phyloP scores from a whole-genome alignment of 2,797 vertebrate genomes.

The Vespertilio murinus region DNA sequence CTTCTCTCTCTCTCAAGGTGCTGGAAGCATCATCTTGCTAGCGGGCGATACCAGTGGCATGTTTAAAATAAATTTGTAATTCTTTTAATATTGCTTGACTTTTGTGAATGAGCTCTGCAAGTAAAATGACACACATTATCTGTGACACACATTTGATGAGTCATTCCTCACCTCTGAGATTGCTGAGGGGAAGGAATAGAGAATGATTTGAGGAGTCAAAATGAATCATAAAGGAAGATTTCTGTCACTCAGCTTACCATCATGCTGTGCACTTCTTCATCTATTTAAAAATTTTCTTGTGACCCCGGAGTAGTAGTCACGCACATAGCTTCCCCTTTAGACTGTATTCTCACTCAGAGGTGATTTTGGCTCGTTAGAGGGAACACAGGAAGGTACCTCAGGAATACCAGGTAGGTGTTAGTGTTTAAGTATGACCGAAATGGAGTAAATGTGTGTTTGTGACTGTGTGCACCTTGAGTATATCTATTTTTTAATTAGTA shows the following conservation, averaged over 20 bases:
- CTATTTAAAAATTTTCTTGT: slow-evolving; percentile 65
- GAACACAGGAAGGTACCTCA: not conserved
- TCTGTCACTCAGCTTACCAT: slow-evolving; percentile 65
- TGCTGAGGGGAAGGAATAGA: not conserved
- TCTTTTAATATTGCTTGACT: slow-evolving; percentile 34
- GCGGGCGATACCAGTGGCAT: not conserved
- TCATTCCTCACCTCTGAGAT: slow-evolving; percentile 76
- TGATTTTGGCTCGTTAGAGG: not conserved
- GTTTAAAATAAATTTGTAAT: slow-evolving; percentile 9
- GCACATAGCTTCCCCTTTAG: slow-evolving; percentile 41
- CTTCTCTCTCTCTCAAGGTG: not conserved
- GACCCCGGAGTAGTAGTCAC: slow-evolving; percentile 49
- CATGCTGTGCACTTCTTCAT: slow-evolving; percentile 34
- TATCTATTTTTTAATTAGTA: slow-evolving; percentile 46
- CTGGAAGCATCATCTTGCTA: not conserved
- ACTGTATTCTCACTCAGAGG: not conserved
- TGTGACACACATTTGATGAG: not conserved
- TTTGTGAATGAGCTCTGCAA: slow-evolving; percentile 71
- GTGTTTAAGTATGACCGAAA: not conserved
- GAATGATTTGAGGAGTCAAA: slow-evolving; percentile 56
- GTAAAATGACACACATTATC: slow-evolving; percentile 20
- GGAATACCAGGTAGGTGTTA: slow-evolving; percentile 62
- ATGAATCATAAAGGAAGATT: slow-evolving; percentile 73
- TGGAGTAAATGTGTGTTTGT: not conserved
- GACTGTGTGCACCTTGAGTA: not conserved